phyloP scores from a whole-genome alignment of 1,140 invertebrate genomes.

The Diabrotica undecimpunctata region DNA sequence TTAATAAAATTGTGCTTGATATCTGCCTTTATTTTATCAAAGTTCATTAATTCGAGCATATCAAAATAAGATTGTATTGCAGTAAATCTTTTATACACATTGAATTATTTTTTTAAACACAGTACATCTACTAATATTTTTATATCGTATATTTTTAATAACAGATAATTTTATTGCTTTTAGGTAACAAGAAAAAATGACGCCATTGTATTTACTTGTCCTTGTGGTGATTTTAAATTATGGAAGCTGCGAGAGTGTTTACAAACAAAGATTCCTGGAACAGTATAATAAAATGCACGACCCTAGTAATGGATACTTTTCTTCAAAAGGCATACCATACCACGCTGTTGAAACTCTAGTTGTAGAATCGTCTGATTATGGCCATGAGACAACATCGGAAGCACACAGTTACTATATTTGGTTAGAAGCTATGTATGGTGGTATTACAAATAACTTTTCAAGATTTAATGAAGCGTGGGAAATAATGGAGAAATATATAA shows the following conservation, averaged over 20 bases:
- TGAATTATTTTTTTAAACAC: too few species aligned
- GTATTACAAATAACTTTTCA: constrained; percentile 24
- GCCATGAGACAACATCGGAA: constrained; percentile 32
- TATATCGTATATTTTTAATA: not conserved
- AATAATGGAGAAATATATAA: constrained; percentile 25
- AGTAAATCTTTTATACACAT: too few species aligned
- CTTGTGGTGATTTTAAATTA: too few species aligned
- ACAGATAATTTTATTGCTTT: not conserved
- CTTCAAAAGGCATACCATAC: constrained; percentile 26
- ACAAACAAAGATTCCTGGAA: constrained; percentile 26
- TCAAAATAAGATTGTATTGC: too few species aligned
- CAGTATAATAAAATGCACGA: constrained; percentile 29
- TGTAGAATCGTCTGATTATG: constrained; percentile 28
- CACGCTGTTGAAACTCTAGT: constrained; percentile 29
- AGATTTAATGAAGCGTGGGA: constrained; percentile 26
- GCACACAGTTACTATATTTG: constrained; percentile 30
- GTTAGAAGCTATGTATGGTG: constrained; percentile 31
- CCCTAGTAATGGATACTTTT: constrained; percentile 26
- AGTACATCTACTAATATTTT: too few species aligned
- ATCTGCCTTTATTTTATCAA: too few species aligned
- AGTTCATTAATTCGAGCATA: too few species aligned
- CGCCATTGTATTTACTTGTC: not conserved
- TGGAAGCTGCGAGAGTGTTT: constrained; percentile 8
- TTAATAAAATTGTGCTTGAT: too few species aligned
- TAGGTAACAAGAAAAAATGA: not conserved